Base-by-base conservation (phyloP, 1,140 invertebrate species). In the Mesaphorura yosii region DNA sequence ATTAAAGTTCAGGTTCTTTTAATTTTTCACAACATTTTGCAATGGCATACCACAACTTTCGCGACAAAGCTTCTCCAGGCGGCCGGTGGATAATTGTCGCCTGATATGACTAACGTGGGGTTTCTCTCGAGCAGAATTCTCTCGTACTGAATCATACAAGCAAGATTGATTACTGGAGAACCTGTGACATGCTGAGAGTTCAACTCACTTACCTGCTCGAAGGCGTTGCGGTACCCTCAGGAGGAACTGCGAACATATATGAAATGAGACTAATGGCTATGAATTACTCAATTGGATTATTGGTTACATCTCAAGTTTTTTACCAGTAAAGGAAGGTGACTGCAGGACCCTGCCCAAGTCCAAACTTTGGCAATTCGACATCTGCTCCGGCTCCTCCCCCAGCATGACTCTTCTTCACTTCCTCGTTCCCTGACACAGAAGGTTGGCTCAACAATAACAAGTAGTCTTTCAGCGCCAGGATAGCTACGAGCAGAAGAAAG, bases 51-150 rank as follows among this genome's bases (percentile, higher is more conserved):
- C 72, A 90, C 73, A 54, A 83, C 68, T 73, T 88, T 86, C n/a
- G 90, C 88, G 44, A 94, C 65, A 62, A 82, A 75, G 72, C 89
- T 80, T 28, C 39, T 51, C 47, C 84, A 66, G 46, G 83, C 78
- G 48, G 88, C 81, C 48, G 94, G 93, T 66, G 91, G 86, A 75
- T 89, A 98, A 65, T 96, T 92, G 53, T 83, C 82, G 57, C 94
- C 95, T 68, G 87, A 77, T 37, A 98, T 79, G 54, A 78, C 78
- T 50, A 98, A 81, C 66, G 86, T 81, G 28, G 94, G 94, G 73
- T 96, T 98, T 67, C 89, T 91, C 66, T 97, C 81, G 53, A 80
- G 76, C 50, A 98, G 75, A 55, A 96, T 86, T 62, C 34, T 22
- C 29, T 3, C 39, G 23, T 34, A 51, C n/a, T n/a, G n/a, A n/a